These are phyloP conservation scores for Lepus europaeus DNA, from an alignment of 2,113 vertebrate species.

Conservation along the genomic window DNA sequence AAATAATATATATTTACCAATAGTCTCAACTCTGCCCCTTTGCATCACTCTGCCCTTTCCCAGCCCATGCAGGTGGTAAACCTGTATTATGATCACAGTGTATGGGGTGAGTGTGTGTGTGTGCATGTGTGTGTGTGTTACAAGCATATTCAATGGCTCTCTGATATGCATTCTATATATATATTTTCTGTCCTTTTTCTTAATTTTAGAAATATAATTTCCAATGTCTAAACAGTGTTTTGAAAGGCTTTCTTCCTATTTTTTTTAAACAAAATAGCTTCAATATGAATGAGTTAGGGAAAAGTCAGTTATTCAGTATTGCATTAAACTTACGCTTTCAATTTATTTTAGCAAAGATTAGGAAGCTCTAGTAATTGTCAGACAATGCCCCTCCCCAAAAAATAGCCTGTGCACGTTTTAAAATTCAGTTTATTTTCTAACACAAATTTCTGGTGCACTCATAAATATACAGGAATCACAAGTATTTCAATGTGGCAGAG, in stretches of 20 bases:
- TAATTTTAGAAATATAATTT: slow-evolving; percentile 82
- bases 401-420: slow-evolving; percentile 68
- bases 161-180: slow-evolving; percentile 51
- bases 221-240: slow-evolving; percentile 76
- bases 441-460: slow-evolving; percentile 64
- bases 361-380: slow-evolving; percentile 70
- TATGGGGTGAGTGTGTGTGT: neutral
- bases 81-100: neutral
- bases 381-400: slow-evolving; percentile 35
- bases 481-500: slow-evolving; percentile 67
- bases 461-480: slow-evolving; percentile 48
- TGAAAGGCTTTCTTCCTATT: slow-evolving; percentile 72
- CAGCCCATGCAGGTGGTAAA: slow-evolving; percentile 63
- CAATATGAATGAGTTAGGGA: slow-evolving; percentile 82
- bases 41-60: slow-evolving; percentile 77
- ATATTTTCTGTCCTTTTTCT: slow-evolving; percentile 67
- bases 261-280: slow-evolving; percentile 78
- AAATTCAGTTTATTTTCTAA: slow-evolving; percentile 76
- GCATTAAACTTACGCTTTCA: slow-evolving; percentile 78
- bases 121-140: too few relatives aligned
- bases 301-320: slow-evolving; percentile 79
- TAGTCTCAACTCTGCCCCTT: slow-evolving; percentile 83
- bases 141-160: neutral
- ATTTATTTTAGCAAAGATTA: slow-evolving; percentile 79
- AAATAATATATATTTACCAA: slow-evolving; percentile 85